Base-by-base conservation (phyloP, 53 echinoderm and acorn worm genomes). In the Zoroaster sp. region DNA sequence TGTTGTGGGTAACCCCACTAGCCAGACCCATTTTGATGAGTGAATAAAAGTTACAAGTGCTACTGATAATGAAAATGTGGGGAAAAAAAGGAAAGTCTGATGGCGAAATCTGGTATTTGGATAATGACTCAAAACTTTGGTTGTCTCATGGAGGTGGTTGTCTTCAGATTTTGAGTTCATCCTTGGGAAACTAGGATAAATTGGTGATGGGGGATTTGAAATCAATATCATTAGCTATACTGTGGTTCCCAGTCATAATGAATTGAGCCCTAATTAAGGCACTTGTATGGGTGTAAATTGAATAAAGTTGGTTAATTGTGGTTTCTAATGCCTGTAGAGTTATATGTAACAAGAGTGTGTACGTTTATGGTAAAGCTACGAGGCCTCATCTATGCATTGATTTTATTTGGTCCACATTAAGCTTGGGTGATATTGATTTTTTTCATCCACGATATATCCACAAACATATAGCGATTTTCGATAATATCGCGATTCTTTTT, bases 41-140 rank as follows among this genome's bases (percentile, higher is more conserved):
- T 38, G 78, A 78, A 81, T 81, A 30, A 35, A 66, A 65, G 53
- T 80, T 80, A 80, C 80, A 80, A 80, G 80, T 80, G 80, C 66
- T 10, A 20, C 6, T 18, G 52, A 78, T 53, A 36, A 36, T 36
- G 8, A 47, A 44, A 45, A 31, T 75, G 35, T 44, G 53, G n/a
- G 52, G 0, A 4, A 7, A 15, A 54, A 77, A 20, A 15, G 20
- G 51, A 32, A 37, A 54, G 32, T 51, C 23, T 35, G 52, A 18
- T 77, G 77, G 51, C 28, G 63, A 59, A 59, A 59, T 59, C 28
- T 28, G 52, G 33, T 77, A 53, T 77, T 77, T 77, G 77, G 77
- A 46, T 77, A 77, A 53, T 30, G 75, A 33, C 31, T 30, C n/a
- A n/a, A n/a, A n/a, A n/a, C n/a, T n/a, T n/a, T n/a, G n/a, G n/a